Evolutionary conservation across 2,888 invertebrate genomes (phyloP).

Genomic region (Syrphus vitripennis): DNA sequence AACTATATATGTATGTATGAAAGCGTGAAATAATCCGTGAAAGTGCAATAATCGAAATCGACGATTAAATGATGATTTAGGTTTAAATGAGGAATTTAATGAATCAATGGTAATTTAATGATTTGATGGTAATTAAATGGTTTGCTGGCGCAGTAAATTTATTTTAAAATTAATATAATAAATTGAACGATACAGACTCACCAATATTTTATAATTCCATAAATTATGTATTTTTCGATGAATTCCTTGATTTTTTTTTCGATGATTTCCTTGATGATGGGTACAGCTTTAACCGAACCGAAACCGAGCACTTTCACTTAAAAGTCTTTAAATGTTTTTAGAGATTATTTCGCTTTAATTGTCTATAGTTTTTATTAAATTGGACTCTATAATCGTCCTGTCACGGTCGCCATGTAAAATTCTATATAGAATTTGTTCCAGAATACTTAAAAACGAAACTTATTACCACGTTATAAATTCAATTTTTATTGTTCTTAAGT

Average conservation of each 20-base stretch:
- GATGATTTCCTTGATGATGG: neutral
- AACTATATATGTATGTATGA: neutral
- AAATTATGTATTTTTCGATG: neutral
- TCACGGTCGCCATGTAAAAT: neutral
- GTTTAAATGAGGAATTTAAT: neutral
- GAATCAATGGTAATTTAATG: neutral
- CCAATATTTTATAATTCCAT: neutral
- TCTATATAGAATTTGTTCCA: neutral
- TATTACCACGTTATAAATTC: too few species aligned
- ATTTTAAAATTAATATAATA: neutral
- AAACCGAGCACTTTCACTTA: neutral
- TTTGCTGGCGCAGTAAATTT: neutral
- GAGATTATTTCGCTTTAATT: neutral
- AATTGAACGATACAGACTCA: conserved; percentile 1
- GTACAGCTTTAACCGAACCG: neutral
- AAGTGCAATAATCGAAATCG: neutral
- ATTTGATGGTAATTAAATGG: neutral
- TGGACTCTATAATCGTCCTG: neutral
- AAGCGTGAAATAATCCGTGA: neutral
- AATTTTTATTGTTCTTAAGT: neutral
- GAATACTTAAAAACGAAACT: neutral
- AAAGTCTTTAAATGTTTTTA: neutral
- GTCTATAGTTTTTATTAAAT: neutral
- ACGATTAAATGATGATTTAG: neutral
- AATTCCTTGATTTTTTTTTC: neutral